These are phyloP conservation scores for Caenorhabditis sp. DNA, from an alignment of 2,888 invertebrate genomes.

Conservation along the genomic window DNA sequence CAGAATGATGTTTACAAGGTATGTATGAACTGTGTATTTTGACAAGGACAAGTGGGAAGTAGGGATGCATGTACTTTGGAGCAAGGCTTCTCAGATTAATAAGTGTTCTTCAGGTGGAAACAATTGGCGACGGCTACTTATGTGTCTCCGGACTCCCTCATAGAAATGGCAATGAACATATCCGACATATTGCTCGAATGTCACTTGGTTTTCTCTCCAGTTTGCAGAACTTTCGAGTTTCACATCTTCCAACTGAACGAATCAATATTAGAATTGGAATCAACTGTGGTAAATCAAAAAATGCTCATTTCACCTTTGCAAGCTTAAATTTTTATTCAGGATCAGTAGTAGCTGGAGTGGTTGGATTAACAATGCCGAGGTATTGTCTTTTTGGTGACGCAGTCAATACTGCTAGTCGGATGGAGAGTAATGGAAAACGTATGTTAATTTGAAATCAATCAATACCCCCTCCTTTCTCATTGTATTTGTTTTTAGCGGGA, in stretches of 20 bases:
- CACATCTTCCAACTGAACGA: slow-evolving; percentile 76
- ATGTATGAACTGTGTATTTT: not conserved
- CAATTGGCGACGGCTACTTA: slow-evolving; percentile 72
- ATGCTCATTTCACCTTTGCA: not conserved
- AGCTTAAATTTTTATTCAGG: slow-evolving; percentile 52
- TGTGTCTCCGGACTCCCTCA: slow-evolving; percentile 72
- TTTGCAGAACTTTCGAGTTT: slow-evolving; percentile 71
- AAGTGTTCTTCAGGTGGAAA: slow-evolving; percentile 67
- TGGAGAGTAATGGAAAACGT: slow-evolving; percentile 79
- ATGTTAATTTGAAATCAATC: not conserved
- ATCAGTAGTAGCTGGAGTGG: slow-evolving; percentile 73
- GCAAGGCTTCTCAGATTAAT: not conserved
- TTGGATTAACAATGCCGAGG: slow-evolving; percentile 74
- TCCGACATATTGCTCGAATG: slow-evolving; percentile 74
- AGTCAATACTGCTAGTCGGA: slow-evolving; percentile 79
- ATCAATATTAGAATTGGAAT: slow-evolving; percentile 75
- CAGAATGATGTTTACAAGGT: slow-evolving; percentile 82
- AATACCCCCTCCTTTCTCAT: no score
- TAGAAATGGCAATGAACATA: slow-evolving; percentile 71
- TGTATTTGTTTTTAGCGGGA: slow-evolving; percentile 71
- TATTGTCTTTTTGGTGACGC: slow-evolving; percentile 80
- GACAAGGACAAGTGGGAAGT: not conserved
- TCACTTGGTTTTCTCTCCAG: slow-evolving; percentile 71
- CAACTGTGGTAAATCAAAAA: slow-evolving; percentile 50
- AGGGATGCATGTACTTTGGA: no score